Evolutionary conservation across 2,797 vertebrate genomes (phyloP).

Genomic region (Clarias laeviceps): DNA sequence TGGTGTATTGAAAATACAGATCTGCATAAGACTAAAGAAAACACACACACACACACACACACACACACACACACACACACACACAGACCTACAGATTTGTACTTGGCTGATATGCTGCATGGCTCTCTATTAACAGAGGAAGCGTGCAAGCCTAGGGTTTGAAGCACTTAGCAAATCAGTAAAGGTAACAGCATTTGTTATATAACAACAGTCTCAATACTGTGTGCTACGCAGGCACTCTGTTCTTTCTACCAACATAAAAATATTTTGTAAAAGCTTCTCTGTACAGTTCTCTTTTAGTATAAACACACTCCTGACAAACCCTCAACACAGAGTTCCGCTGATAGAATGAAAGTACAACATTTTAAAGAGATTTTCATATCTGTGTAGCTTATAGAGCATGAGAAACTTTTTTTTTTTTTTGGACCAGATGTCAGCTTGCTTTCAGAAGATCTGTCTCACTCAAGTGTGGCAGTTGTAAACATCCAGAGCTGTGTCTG

Average conservation of each 20-base stretch:
- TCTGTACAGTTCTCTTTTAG: constrained; percentile 1
- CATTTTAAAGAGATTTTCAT: constrained; percentile 13
- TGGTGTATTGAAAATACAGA: constrained; percentile 6
- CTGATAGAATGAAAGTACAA: constrained; percentile 13
- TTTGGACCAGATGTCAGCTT: not conserved
- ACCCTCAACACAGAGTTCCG: constrained; percentile 4
- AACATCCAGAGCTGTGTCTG: constrained; percentile 10
- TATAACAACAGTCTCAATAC: constrained; percentile 30
- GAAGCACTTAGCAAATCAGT: constrained; percentile 51
- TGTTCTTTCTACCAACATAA: not conserved
- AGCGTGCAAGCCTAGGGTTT: constrained; percentile 36
- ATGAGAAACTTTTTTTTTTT: not conserved
- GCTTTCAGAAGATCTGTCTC: not conserved
- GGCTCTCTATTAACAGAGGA: constrained; percentile 14
- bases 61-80: not conserved
- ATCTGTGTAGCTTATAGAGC: constrained; percentile 14
- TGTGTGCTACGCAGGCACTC: not conserved
- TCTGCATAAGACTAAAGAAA: not conserved
- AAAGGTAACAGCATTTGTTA: constrained; percentile 30
- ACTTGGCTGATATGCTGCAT: constrained; percentile 5
- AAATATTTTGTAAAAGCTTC: constrained; percentile 22
- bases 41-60: not conserved
- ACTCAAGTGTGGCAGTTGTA: not conserved
- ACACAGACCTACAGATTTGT: constrained; percentile 17
- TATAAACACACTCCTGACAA: not conserved